Evolutionary conservation across 2,113 vertebrate species (phyloP).

Genomic region (Semnornis frantzii): DNA sequence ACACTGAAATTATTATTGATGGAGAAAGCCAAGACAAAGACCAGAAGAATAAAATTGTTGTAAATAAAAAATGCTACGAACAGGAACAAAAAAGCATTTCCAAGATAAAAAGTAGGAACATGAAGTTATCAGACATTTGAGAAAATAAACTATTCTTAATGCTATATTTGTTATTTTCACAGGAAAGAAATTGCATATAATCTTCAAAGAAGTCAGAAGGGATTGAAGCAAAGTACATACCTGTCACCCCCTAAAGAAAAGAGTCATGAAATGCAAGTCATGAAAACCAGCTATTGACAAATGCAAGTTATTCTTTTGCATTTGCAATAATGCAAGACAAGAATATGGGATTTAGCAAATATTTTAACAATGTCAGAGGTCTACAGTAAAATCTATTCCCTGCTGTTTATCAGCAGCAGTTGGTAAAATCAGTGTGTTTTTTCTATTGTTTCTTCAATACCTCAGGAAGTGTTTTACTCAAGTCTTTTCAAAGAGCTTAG

Average conservation of each 20-base stretch:
- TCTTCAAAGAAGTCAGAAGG: neutral
- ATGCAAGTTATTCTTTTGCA: neutral
- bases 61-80: neutral
- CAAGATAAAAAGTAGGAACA: neutral
- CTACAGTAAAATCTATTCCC: neutral
- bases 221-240: neutral
- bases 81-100: neutral
- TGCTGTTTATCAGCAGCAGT: neutral
- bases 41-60: neutral
- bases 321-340: neutral
- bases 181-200: neutral
- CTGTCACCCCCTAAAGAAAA: neutral
- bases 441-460: neutral
- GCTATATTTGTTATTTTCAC: neutral
- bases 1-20: neutral
- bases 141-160: neutral
- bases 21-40: neutral
- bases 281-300: neutral
- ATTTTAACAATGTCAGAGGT: neutral
- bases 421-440: neutral
- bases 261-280: neutral
- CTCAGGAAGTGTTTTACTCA: neutral
- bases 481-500: neutral
- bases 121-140: neutral
- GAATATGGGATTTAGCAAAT: neutral